Base-by-base conservation (phyloP, 2,888 invertebrate species). In the Epistrophella euchroma region DNA sequence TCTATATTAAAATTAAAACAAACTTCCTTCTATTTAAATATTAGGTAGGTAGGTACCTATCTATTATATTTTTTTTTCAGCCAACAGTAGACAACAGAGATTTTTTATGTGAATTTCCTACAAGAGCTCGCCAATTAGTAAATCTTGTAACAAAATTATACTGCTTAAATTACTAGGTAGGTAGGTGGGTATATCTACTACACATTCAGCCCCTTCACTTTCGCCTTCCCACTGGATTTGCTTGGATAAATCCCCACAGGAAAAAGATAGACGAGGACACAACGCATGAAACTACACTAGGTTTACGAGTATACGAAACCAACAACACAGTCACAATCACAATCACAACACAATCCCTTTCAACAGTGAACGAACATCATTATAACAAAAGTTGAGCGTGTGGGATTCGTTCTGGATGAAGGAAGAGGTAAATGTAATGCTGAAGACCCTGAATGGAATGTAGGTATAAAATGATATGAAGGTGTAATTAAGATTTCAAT, bases 401-500 rank as follows among this genome's bases (percentile, higher is more conserved):
- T 82, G 58, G 64, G 72, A 66, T 52, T 64, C 58, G 47, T 47
- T 66, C 32, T 66, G 64, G 47, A 32, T 64, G 28, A 43, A 40
- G 40, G 43, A 62, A 43, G 47, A 66, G 32, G 17, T 64, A 66
- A 64, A 64, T 66, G 45, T 47, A 9, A 22, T 52, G 68, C 19
- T 68, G 37, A 50, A 52, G 68, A 35, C 50, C 37, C 50, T 60
- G 22, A 37, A 37, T 35, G 60, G 19, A 60, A 37, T 43, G 40
- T 62, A 64, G 9, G 43, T n/a, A 56, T n/a, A n/a, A n/a, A n/a
- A n/a, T 19, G 13, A 11, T 45, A 50, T 37, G 37, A 43, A 64
- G 40, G 70, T 74, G 58, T 80, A 80, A 85, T 85, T 80, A 85
- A 85, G 66, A 76, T 84, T 76, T 85, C 79, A 74, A 84, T 84